Percentiles rank a stretch among this genome's conserved stretches.
Conservation (phyloP, 2,888 invertebrate species). For the Geotrupes spiniger region DNA sequence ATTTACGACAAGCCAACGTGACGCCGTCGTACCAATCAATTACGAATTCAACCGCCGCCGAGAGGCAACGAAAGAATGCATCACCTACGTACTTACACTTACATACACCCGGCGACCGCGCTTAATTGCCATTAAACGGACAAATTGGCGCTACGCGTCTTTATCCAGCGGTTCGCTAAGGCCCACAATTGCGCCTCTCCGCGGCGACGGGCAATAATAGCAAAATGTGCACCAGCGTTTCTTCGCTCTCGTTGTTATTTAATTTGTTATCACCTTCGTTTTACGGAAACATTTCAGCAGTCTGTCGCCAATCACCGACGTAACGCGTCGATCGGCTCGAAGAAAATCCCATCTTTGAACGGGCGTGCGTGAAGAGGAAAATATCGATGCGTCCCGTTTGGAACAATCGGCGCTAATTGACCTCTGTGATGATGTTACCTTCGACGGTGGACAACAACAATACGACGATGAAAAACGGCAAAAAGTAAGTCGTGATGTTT, state of each 20-base stretch:
- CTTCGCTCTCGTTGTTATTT: conserved; percentile 11
- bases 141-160: conserved; percentile 42
- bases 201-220: conserved; percentile 5
- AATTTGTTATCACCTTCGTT: conserved; percentile 14
- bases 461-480: conserved; percentile 11
- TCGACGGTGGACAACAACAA: conserved; percentile 16
- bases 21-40: no score
- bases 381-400: conserved; percentile 9
- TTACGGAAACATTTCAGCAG: conserved; percentile 4
- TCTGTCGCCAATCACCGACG: background rate
- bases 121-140: conserved; percentile 49
- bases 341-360: background rate
- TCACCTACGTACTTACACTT: background rate
- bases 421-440: conserved; percentile 11
- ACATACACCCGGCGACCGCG: conserved; percentile 19
- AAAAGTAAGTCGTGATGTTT: conserved; percentile 18
- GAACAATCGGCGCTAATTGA: conserved; percentile 6
- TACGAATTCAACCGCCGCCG: background rate
- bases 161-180: conserved; percentile 18
- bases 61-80: background rate
- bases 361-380: background rate
- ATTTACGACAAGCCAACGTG: no score
- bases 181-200: conserved; percentile 17
- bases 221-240: background rate
- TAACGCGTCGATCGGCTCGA: background rate